Base-by-base conservation (phyloP, 2,888 invertebrate species). In the Myathropa florea region DNA sequence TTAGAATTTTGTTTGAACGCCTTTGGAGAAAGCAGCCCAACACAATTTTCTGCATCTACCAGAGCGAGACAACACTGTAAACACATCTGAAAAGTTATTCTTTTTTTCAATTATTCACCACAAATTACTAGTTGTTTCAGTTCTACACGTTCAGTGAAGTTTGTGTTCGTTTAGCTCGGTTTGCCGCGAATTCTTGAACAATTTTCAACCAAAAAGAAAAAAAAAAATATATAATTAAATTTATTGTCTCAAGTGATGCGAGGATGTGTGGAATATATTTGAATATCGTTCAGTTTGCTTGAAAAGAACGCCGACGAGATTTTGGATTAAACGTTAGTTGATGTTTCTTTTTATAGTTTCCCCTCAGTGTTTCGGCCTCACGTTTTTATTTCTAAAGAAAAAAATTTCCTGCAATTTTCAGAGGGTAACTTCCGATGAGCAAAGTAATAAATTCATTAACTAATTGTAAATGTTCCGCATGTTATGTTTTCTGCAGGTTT, bases 91-190 rank as follows among this genome's bases (percentile, higher is more conserved):
- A 65, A 64, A 79, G 14, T 71, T 57, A 24, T 65, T 46, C 46
- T 57, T 68, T 72, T 63, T 75, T 76, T 36, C 3, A 67, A 73
- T 68, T 81, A 68, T 72, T 77, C 68, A 61, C 36, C 65, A 65
- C 60, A 67, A 79, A 36, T 67, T 79, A 30, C 63, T 81, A 81
- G 80, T 81, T 75, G 80, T 75, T 75, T 83, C 73, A 68, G 68
- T 83, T 83, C 79, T 61, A 70, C 78, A 79, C 73, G 73, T 79
- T 83, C 33, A 61, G 60, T 60, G 68, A 24, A 75, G 53, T 79
- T 79, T 79, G 70, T 84, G 78, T 84, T 84, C 73, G 70, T 61
- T 73, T 78, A 83, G 46, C 36, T 72, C 46, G 73, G 68, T 72
- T 79, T 79, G 79, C 79, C 83, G 79, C 79, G 83, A 73, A 65